Percentiles rank a stretch among this genome's conserved stretches.
Evolutionary conservation across 2,797 vertebrate genomes (phyloP).

Genomic region (Pseudopleuronectes americanus): DNA sequence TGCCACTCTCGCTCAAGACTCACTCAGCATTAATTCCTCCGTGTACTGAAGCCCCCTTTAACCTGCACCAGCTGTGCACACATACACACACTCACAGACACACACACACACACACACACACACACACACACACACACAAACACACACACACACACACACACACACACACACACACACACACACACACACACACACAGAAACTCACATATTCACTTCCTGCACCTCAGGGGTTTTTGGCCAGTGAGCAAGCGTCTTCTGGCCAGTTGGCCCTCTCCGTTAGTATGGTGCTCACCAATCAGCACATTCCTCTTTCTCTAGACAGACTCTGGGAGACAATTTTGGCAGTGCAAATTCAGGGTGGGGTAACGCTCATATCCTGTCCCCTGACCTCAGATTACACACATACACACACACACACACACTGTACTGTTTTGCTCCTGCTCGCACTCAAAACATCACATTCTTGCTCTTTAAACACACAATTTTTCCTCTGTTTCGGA

Average conservation of each 20-base stretch:
- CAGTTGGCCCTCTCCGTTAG: slow-evolving; percentile 76
- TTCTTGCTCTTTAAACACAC: slow-evolving; percentile 67
- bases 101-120: slow-evolving; percentile 1
- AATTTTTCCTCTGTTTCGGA: slow-evolving; percentile 68
- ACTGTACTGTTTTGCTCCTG: slow-evolving; percentile 60
- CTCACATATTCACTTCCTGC: slow-evolving; percentile 45
- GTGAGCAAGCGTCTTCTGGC: slow-evolving; percentile 55
- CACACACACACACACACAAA: slow-evolving; percentile 32
- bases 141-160: slow-evolving; percentile 25
- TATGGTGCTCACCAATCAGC: slow-evolving; percentile 80
- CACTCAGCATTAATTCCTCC: slow-evolving; percentile 55
- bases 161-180: slow-evolving; percentile 1
- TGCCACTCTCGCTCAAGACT: slow-evolving; percentile 35
- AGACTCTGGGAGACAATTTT: slow-evolving; percentile 78
- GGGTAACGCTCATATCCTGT: slow-evolving; percentile 86
- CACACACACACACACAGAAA: slow-evolving; percentile 33
- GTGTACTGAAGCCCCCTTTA: slow-evolving; percentile 60
- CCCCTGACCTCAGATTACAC: slow-evolving; percentile 76
- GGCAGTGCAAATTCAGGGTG: slow-evolving; percentile 78
- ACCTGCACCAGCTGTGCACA: slow-evolving; percentile 75
- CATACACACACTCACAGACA: slow-evolving; percentile 36
- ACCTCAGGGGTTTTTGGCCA: slow-evolving; percentile 65
- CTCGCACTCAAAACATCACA: slow-evolving; percentile 66
- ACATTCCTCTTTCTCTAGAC: slow-evolving; percentile 82
- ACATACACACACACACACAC: slow-evolving; percentile 26